Conservation (phyloP, 2,797 vertebrate genomes). For the Arnoldichthys spilopterus region DNA sequence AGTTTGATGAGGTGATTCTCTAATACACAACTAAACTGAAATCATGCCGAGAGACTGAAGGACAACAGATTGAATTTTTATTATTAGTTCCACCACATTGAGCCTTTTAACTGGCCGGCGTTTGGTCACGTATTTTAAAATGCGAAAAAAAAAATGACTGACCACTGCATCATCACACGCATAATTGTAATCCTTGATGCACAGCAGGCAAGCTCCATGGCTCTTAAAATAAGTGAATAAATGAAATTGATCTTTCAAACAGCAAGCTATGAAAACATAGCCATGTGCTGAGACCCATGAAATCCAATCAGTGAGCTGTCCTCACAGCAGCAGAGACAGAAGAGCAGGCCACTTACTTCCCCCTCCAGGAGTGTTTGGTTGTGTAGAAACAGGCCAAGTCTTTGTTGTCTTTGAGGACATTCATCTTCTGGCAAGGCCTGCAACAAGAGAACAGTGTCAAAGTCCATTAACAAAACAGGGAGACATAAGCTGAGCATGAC, state of each 20-base stretch:
- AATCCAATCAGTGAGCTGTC: neutral
- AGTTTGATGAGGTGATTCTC: neutral
- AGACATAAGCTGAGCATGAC: slow-evolving; percentile 13
- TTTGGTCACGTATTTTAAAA: neutral
- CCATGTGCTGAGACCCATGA: neutral
- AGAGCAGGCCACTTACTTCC: slow-evolving; percentile 86
- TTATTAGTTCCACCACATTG: neutral
- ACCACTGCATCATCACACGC: neutral
- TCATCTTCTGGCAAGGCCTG: slow-evolving; percentile 95
- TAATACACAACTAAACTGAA: neutral
- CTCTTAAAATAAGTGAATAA: neutral
- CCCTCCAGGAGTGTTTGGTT: slow-evolving; percentile 99
- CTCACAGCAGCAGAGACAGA: neutral
- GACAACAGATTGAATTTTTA: no score
- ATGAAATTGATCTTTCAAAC: neutral
- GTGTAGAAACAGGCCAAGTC: slow-evolving; percentile 99
- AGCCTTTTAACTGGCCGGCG: no score
- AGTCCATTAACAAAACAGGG: slow-evolving; percentile 11
- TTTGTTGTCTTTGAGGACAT: slow-evolving; percentile 97
- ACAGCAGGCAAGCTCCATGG: neutral
- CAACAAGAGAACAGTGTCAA: slow-evolving; percentile 60
- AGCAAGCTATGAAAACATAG: neutral
- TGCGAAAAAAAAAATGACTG: no score
- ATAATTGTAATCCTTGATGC: neutral
- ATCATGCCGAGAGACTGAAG: neutral